Evolutionary conservation across 2,797 vertebrate species (phyloP), one percentile per base, ranked within the genome.

Genomic region (Hippocampus kuda): DNA sequence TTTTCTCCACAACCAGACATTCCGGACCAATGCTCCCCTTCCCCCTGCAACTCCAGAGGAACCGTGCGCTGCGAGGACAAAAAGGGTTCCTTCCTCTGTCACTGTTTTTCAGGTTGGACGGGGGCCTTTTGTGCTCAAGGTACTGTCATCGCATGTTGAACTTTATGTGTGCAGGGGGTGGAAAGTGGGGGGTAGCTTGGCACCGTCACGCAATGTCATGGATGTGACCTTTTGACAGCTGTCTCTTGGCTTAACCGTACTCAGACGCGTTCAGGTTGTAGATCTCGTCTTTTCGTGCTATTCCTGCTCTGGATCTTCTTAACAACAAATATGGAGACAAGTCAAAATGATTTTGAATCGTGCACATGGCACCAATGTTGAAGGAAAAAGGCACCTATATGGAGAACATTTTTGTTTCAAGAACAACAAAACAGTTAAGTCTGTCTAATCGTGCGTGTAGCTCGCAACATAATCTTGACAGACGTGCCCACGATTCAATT

Each of bases 1-100:
- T 75, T 56, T 68, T 20, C 68, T 54, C 67, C 44, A 48, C 42
- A 22, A 44, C 65, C 51, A 99, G 97, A 95, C 85, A 92, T 99
- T 82, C 95, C 96, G 70, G 90, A 99, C 87, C 97, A 99, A 82
- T 99, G 97, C 82, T 94, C 93, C 54, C 93, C 96, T 0, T 89
- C 91, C 63, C 97, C 95, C 48, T 99, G 97, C 70, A 72, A 91
- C 53, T 83, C 86, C 81, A 81, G 80, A 34, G 94, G 97, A 11
- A 93, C 92, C 0, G 69, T 91, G 54, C 86, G 81, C 81, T 99
- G 97, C 0, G 91, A 94, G 79, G 97, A 99, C 89, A 89, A 92
- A 80, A 93, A 93, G 86, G 97, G 94, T 0, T 91, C 91, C 77
- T 99, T 94, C 86, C 91, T 88, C 61, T 99, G 97, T 73, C 88